Percentiles rank a stretch among this genome's conserved stretches.
Conservation (phyloP, 1,140 invertebrate genomes). For the Drosophila biarmipes region DNA sequence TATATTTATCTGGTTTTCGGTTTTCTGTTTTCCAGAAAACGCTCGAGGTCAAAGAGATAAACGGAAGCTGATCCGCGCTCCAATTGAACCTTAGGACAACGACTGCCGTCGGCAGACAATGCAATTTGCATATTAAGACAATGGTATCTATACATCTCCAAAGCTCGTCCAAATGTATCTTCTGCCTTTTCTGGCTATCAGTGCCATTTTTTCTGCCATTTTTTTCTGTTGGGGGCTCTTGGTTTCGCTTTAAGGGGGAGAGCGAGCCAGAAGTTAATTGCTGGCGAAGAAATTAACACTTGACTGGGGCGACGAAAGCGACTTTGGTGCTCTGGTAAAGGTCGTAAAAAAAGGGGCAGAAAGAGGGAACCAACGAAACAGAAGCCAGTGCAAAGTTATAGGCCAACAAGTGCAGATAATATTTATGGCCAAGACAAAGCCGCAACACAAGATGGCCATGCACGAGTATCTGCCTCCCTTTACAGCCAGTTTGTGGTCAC, state of each 20-base stretch:
- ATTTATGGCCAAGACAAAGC: conserved; percentile 65
- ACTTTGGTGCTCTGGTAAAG: neutral
- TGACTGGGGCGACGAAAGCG: conserved; percentile 29
- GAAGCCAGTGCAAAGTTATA: conserved; percentile 25
- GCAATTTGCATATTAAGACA: conserved; percentile 79
- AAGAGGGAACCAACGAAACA: neutral
- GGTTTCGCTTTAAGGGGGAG: neutral
- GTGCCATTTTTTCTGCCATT: neutral
- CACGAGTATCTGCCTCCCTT: conserved; percentile 26
- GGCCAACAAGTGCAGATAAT: conserved; percentile 48
- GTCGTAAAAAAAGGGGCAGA: conserved; percentile 20
- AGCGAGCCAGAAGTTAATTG: conserved; percentile 58
- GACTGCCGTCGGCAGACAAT: conserved; percentile 41
- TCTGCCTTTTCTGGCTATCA: conserved; percentile 16
- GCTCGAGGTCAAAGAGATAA: conserved; percentile 68
- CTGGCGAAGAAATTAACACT: conserved; percentile 69
- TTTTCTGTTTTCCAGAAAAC: conserved; percentile 38
- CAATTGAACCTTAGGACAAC: conserved; percentile 37
- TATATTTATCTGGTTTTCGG: conserved; percentile 27
- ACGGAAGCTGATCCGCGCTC: conserved; percentile 50
- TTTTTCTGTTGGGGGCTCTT: conserved; percentile 2
- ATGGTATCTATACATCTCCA: conserved; percentile 32
- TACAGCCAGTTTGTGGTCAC: conserved; percentile 50
- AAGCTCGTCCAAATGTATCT: conserved; percentile 10
- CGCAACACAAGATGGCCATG: conserved; percentile 54